Percentiles rank a stretch among this genome's conserved stretches.
phyloP scores from a whole-genome alignment of 2,113 vertebrate genomes.

The Telmatochromis bifrenatus region DNA sequence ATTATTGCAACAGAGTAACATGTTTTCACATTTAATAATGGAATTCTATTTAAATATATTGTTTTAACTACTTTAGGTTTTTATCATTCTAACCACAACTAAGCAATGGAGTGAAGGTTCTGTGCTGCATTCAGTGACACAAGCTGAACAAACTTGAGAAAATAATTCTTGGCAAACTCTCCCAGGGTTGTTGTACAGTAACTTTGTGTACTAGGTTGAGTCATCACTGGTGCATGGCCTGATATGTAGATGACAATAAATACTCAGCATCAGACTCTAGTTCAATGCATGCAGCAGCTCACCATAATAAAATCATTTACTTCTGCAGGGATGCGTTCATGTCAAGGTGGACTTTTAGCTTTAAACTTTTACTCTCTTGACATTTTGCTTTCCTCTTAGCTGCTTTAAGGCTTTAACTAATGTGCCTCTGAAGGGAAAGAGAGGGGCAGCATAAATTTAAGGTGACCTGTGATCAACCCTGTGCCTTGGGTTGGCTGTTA shows the following conservation, averaged over 20 bases:
- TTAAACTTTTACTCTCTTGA: slow-evolving; percentile 10
- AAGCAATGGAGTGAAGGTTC: background rate
- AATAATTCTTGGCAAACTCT: background rate
- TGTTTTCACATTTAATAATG: background rate
- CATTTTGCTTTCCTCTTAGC: slow-evolving; percentile 11
- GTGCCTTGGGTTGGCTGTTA: background rate
- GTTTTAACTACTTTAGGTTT: background rate
- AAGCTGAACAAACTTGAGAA: background rate
- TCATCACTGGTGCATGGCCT: background rate
- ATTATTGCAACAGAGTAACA: background rate
- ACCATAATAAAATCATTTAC: slow-evolving; percentile 30
- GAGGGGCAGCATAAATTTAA: slow-evolving; percentile 5
- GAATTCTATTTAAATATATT: background rate
- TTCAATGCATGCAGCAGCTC: background rate
- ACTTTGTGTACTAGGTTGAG: background rate
- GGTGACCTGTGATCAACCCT: background rate
- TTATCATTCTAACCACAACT: background rate
- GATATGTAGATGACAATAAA: slow-evolving; percentile 23
- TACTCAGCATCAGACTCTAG: slow-evolving; percentile 9
- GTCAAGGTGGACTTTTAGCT: slow-evolving; percentile 20
- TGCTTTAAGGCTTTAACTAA: background rate
- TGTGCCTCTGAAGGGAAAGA: background rate
- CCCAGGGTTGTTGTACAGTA: background rate
- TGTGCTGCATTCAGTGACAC: background rate
- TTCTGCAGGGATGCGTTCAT: slow-evolving; percentile 6